Evolutionary conservation across 2,888 invertebrate genomes (phyloP), one percentile per base, ranked within the genome.

Genomic region (Ganaspis brasiliensis): DNA sequence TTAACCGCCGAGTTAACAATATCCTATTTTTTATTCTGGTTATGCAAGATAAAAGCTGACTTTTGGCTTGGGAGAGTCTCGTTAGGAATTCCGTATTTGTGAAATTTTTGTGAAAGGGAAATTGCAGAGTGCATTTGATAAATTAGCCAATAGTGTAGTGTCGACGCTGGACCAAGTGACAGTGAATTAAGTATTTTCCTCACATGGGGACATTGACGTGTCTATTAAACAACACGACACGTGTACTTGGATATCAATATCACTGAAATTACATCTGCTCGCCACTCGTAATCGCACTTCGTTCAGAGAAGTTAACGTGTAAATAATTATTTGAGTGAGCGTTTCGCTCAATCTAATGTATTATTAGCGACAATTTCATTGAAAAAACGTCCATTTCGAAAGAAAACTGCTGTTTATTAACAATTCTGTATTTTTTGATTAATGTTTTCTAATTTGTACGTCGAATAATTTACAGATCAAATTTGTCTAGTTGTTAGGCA

Each of bases 241-340:
- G 79, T 81, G 81, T 79, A 79, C 72, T 71, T 76, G 71, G 75
- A 76, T 79, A 83, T 82, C 79, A 76, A 79, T 84, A 82, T 82
- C 79, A 77, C 81, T 82, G 81, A 83, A 84, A 84, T 83, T 82
- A 81, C 82, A 82, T 84, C 81, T 80, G 76, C 75, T 73, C 52
- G 26, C 61, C 21, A 67, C 40, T 61, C 21, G 74, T 74, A 61
- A 78, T 72, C 73, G 59, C 76, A 74, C 76, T 67, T 63, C 75
- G 71, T 79, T 79, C 73, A 77, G 79, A 76, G 77, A 79, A 77
- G 81, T 81, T 77, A 79, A 79, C 56, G 75, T 56, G 45, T 45
- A n/a, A 45, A 45, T 67, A 45, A 67, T 49, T 49, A 49, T 52
- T 67, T 67, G 3, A 67, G 24, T 45, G 2, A 21, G 2, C n/a